Base-by-base conservation (phyloP, 2,113 vertebrate genomes). In the Mixornis gularis region DNA sequence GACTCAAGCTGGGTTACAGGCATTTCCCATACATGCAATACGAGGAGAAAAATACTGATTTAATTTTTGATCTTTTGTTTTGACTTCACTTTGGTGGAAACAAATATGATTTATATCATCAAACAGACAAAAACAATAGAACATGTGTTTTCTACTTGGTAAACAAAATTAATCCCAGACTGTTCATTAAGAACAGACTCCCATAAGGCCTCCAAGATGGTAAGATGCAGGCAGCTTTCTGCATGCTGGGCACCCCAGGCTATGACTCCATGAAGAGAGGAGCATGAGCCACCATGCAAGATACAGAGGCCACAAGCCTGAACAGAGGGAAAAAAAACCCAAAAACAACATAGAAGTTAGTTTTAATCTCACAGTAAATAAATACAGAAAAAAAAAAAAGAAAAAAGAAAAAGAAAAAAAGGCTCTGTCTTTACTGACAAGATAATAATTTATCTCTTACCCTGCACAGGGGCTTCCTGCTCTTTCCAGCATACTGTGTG, bases 81-180 rank as follows among this genome's bases (percentile, higher is more conserved):
- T 91, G 55, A 79, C 80, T 89, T 92, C n/a, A 65, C 26, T 93
- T 91, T 76, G 78, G 66, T 79, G 63, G 86, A 89, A 94, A 95
- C 65, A 93, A 93, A 64, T 64, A 90, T 62, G 70, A 93, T 94
- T 94, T 79, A 80, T 92, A 62, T 69, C 84, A 92, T 46, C 78
- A 79, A 87, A 81, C 80, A 87, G 85, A 81, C 32, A 81, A 89
- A 93, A 89, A 90, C 90, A 95, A 93, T 90, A 43, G 73, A 86
- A 49, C 93, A 92, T 87, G 93, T 95, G 93, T 84, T 92, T 96
- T 94, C 73, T 49, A 89, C 56, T 96, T 56, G 36, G 93, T 85
- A 93, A 94, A 95, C 60, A 95, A 87, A 94, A 89, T 71, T 58
- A 89, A 22, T 79, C 49, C 65, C 89, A 94, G 88, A 79, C 41